phyloP scores from a whole-genome alignment of 2,888 invertebrate genomes.

The Ormyrus rosae region DNA sequence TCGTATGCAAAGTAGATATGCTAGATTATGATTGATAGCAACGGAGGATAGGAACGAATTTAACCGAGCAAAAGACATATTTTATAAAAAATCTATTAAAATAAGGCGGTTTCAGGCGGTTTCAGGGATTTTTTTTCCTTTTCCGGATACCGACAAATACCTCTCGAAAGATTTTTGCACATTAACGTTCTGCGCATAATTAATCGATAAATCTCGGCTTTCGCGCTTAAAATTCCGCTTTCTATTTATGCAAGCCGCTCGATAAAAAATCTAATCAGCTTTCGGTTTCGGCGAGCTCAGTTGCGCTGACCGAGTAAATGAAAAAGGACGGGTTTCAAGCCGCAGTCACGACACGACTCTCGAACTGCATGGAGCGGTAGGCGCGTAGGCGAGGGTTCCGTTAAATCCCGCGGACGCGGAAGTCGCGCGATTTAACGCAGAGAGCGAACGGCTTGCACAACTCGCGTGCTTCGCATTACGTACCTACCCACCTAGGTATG shows the following conservation, averaged over 20 bases:
- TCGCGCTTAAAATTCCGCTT: no score
- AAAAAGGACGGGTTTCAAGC: no score
- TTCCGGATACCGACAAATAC: neutral
- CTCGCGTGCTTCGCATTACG: neutral
- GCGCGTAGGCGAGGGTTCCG: conserved; percentile 40
- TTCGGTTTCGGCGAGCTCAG: no score
- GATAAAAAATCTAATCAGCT: no score
- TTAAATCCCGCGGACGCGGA: conserved; percentile 44
- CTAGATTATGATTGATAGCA: conserved; percentile 37
- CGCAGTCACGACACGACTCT: no score
- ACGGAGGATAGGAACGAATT: neutral
- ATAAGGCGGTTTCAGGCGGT: conserved; percentile 3
- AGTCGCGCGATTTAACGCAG: conserved; percentile 43
- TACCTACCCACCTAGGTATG: no score
- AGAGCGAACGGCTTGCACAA: conserved; percentile 23
- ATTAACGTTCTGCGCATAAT: no score
- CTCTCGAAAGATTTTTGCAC: no score
- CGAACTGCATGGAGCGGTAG: neutral
- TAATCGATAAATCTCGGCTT: no score
- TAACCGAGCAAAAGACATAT: neutral
- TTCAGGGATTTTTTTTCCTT: neutral
- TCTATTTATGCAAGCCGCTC: no score
- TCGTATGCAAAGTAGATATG: conserved; percentile 27
- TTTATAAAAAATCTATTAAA: conserved; percentile 6
- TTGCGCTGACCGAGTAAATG: no score